phyloP scores from a whole-genome alignment of 2,113 vertebrate species.

The Ploceus nigricollis region DNA sequence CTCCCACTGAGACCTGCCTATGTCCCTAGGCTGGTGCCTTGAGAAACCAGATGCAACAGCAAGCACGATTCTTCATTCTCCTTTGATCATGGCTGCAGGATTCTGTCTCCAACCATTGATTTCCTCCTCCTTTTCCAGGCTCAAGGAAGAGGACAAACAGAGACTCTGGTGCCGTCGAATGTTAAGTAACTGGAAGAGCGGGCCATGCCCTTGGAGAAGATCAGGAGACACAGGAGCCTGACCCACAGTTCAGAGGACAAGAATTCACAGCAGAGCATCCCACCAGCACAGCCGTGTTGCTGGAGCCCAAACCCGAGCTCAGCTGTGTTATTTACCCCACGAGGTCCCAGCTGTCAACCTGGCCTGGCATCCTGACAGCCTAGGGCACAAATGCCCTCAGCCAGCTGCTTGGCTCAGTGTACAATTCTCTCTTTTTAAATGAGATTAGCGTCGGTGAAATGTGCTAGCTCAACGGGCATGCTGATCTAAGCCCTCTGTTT shows the following conservation, averaged over 20 bases:
- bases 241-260: background rate
- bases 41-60: background rate
- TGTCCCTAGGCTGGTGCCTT: background rate
- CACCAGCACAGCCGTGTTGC: background rate
- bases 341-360: conserved; percentile 57
- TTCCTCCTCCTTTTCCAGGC: background rate
- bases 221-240: fast-evolving
- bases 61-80: background rate
- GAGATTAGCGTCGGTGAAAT: conserved; percentile 11
- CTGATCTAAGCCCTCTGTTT: background rate
- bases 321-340: background rate
- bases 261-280: background rate
- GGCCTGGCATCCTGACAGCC: conserved; percentile 10
- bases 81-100: background rate
- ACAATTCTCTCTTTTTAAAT: conserved; percentile 35
- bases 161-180: fast-evolving
- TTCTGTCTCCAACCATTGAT: background rate
- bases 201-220: background rate
- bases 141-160: background rate
- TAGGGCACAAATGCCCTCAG: background rate
- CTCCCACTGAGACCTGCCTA: background rate
- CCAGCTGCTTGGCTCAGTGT: conserved; percentile 24
- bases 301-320: background rate
- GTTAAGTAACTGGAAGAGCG: background rate
- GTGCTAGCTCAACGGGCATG: background rate